phyloP scores from a whole-genome alignment of 2,113 vertebrate species.

The Neopipo cinnamomea region DNA sequence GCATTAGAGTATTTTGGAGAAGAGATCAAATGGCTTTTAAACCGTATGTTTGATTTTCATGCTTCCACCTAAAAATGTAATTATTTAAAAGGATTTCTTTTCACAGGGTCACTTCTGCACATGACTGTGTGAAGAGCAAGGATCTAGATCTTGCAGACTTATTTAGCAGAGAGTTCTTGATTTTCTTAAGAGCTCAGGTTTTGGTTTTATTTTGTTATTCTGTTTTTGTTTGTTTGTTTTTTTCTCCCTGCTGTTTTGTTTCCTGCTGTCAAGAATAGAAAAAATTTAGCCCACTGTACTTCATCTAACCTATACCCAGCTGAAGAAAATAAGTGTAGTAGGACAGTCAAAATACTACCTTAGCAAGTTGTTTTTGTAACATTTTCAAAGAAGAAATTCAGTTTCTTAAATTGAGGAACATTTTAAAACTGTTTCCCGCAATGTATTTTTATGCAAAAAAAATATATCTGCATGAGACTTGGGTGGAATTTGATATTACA shows the following conservation, averaged over 20 bases:
- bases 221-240: background rate
- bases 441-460: background rate
- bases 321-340: background rate
- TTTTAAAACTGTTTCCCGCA: background rate
- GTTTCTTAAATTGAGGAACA: background rate
- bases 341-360: background rate
- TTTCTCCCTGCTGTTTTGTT: background rate
- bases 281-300: background rate
- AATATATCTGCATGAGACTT: background rate
- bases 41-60: background rate
- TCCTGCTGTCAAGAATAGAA: background rate
- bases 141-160: conserved; percentile 7
- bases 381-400: background rate
- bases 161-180: background rate
- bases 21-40: background rate
- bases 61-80: conserved; percentile 11
- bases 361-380: background rate
- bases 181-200: background rate
- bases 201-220: background rate
- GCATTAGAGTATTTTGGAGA: background rate
- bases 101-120: background rate
- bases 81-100: conserved; percentile 35
- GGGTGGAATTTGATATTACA: background rate
- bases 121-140: background rate
- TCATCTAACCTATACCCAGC: background rate